Conservation (phyloP, 2,888 invertebrate species). For the Crocallis elinguaria region DNA sequence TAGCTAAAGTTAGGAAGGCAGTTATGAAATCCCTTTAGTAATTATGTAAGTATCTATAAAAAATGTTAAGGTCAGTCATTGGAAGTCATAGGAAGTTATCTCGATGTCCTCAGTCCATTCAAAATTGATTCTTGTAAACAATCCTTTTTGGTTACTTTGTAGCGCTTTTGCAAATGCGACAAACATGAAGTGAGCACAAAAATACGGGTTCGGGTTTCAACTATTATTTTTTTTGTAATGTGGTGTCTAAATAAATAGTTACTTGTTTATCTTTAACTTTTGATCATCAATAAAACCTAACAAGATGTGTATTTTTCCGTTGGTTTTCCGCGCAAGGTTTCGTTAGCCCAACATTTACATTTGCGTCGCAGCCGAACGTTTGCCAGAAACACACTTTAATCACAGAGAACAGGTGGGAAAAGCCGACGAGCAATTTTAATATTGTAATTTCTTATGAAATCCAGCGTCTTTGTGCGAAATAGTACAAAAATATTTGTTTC, state of each 20-base stretch:
- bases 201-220: too few species aligned
- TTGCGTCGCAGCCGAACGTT: slow-evolving; percentile 63
- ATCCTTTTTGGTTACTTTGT: too few species aligned
- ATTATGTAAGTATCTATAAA: too few species aligned
- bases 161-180: too few species aligned
- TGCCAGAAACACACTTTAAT: slow-evolving; percentile 76
- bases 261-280: too few species aligned
- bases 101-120: too few species aligned
- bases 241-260: too few species aligned
- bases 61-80: too few species aligned
- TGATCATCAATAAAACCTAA: slow-evolving; percentile 24
- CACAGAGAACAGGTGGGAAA: slow-evolving; percentile 74
- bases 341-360: slow-evolving; percentile 76
- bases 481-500: slow-evolving; percentile 50
- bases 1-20: neutral
- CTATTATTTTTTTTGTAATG: too few species aligned
- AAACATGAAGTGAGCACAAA: too few species aligned
- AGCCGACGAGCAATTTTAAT: slow-evolving; percentile 71
- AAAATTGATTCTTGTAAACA: too few species aligned
- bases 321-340: slow-evolving; percentile 68
- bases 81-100: too few species aligned
- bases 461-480: slow-evolving; percentile 50
- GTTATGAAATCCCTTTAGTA: neutral
- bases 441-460: slow-evolving; percentile 78
- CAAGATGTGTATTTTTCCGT: slow-evolving; percentile 61